Evolutionary conservation across 2,113 vertebrate species (phyloP).

Genomic region (Gracilinanus agilis): DNA sequence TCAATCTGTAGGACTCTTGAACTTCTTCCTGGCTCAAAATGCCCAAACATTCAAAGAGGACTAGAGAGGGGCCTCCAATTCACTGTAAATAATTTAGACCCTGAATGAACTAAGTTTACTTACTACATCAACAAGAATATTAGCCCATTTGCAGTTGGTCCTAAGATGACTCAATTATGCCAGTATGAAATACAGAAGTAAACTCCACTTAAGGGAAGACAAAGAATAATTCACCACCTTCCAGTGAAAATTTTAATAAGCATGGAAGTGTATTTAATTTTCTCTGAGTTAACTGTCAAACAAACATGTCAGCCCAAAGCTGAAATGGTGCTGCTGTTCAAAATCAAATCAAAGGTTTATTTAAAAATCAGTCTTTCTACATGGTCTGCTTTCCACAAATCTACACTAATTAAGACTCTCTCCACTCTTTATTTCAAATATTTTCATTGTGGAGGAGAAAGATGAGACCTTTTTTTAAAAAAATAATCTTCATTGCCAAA

Average conservation of each 20-base stretch:
- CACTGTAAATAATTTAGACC: conserved; percentile 33
- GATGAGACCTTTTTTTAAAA: background rate
- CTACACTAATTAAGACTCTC: background rate
- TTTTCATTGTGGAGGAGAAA: background rate
- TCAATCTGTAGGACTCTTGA: background rate
- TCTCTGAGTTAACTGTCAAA: conserved; percentile 39
- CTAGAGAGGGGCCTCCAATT: conserved; percentile 16
- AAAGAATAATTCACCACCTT: conserved; percentile 44
- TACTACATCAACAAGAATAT: conserved; percentile 15
- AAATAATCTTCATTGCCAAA: background rate
- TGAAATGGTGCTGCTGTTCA: conserved; percentile 22
- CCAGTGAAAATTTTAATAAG: conserved; percentile 38
- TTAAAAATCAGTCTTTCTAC: conserved; percentile 30
- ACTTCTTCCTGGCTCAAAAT: conserved; percentile 34
- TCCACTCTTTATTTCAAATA: background rate
- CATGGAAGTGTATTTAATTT: conserved; percentile 18
- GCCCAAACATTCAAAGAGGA: conserved; percentile 1
- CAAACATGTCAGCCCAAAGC: conserved; percentile 21
- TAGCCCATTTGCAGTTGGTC: background rate
- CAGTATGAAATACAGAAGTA: conserved; percentile 21
- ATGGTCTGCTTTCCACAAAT: conserved; percentile 16
- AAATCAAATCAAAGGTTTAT: conserved; percentile 25
- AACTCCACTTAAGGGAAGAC: background rate
- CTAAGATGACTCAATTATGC: conserved; percentile 26
- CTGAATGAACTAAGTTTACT: background rate